Percentiles rank a stretch among this genome's conserved stretches.
These are phyloP conservation scores for Drosophila mojavensis DNA, from an alignment of 1,140 invertebrate species.

Conservation along the genomic window DNA sequence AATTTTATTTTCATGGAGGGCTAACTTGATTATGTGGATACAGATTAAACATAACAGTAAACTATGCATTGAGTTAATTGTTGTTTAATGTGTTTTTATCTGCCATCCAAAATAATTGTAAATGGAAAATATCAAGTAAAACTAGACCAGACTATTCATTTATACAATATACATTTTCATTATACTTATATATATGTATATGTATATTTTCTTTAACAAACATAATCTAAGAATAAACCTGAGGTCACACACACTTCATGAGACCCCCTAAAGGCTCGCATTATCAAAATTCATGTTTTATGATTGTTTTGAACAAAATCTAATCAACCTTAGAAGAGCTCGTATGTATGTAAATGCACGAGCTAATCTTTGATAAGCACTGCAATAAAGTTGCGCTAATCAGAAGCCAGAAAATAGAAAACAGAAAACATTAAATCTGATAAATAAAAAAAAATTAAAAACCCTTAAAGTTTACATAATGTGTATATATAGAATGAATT, in stretches of 20 bases:
- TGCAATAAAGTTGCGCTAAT: constrained; percentile 68
- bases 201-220: no score
- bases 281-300: constrained; percentile 27
- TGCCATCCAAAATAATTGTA: neutral
- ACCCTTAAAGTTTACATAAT: neutral
- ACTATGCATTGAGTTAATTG: constrained; percentile 4
- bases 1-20: constrained; percentile 4
- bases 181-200: no score
- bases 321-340: constrained; percentile 23
- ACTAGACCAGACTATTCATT: neutral
- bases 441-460: constrained; percentile 26
- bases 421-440: constrained; percentile 35
- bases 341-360: constrained; percentile 49
- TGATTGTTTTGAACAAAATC: constrained; percentile 19
- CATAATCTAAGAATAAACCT: constrained; percentile 21
- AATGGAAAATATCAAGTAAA: neutral
- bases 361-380: constrained; percentile 69
- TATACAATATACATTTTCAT: no score
- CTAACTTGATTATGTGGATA: neutral
- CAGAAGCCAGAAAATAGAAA: constrained; percentile 17
- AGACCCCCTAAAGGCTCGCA: constrained; percentile 17
- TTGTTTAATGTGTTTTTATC: neutral
- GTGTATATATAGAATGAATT: neutral
- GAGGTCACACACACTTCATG: constrained; percentile 8
- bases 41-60: neutral